Base-by-base conservation (phyloP, 2,888 invertebrate species). In the Gastracanthus pulcherrimus region DNA sequence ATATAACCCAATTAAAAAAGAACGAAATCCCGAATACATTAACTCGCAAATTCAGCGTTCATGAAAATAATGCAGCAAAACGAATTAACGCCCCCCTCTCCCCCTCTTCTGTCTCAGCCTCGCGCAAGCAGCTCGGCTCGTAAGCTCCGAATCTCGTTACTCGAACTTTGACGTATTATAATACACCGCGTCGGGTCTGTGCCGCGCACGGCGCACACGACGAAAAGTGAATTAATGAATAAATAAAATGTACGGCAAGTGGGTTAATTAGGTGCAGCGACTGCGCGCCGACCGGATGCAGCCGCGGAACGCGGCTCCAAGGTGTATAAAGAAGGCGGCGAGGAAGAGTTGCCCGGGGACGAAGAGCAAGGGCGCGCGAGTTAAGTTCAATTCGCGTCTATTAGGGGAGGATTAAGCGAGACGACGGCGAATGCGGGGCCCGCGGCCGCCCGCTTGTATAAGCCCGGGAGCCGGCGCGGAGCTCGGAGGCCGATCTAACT, bases 371-470 rank as follows among this genome's bases (percentile, higher is more conserved):
- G 55, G 41, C 23, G 16, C 5, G 34, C 26, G 13, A 80, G 80
- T 80, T 75, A 70, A 70, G 80, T 81, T 81, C 71, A 81, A 80
- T 75, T 75, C 76, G 41, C 64, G 80, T 80, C 58, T 70, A 74
- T 80, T 74, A 80, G 48, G 23, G 16, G 29, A 4, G 45, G 51
- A 80, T 76, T 62, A 62, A 80, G 26, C 51, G 48, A 38, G 38
- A 16, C 16, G 58, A 79, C 16, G 29, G 51, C 23, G 66, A 78
- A 79, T 67, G 72, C 72, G 67, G 72, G 72, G 11, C 55, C 48
- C 64, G 29, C 58, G 72, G 31, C 71, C 31, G 31, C 2, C 51
- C 19, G 48, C 55, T 70, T 16, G 9, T 5, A 38, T n/a, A 11
- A 31, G n/a, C n/a, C n/a, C n/a, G n/a, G n/a, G n/a, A n/a, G 48